Conservation (phyloP, 2,113 vertebrate genomes). For the Felis chaus region DNA sequence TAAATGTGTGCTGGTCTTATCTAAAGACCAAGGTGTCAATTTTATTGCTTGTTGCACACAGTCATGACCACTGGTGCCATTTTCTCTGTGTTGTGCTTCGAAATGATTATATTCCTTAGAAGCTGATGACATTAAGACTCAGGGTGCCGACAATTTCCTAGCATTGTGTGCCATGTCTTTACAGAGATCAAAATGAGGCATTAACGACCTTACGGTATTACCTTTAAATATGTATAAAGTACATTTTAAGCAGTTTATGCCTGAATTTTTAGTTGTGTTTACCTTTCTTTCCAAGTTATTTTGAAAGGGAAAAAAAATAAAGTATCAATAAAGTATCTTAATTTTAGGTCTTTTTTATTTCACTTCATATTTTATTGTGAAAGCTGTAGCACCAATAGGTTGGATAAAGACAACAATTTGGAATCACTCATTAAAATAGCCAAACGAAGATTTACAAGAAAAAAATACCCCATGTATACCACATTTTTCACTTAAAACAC, state of each 20-base stretch:
- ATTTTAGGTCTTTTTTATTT: not conserved
- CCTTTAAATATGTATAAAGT: not conserved
- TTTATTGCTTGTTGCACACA: not conserved
- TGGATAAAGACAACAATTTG: not conserved
- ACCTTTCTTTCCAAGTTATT: constrained; percentile 23
- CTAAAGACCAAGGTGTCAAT: not conserved
- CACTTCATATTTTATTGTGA: not conserved
- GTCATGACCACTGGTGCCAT: not conserved
- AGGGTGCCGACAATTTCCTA: not conserved
- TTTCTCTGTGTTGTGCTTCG: not conserved
- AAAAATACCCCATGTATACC: not conserved
- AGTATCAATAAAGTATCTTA: not conserved
- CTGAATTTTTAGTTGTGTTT: not conserved
- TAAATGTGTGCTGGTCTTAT: not conserved
- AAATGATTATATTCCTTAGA: constrained; percentile 1
- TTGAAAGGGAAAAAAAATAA: not conserved
- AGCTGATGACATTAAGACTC: not conserved
- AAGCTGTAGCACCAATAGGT: not conserved
- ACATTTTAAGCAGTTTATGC: not conserved
- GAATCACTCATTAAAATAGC: not conserved
- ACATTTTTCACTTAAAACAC: constrained; percentile 33
- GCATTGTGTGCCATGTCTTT: not conserved
- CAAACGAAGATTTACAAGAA: not conserved
- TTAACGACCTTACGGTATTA: not conserved
- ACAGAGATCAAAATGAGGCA: constrained; percentile 2